These are phyloP conservation scores for Galaxias olidus DNA, from an alignment of 2,797 vertebrate genomes.

Conservation along the genomic window DNA sequence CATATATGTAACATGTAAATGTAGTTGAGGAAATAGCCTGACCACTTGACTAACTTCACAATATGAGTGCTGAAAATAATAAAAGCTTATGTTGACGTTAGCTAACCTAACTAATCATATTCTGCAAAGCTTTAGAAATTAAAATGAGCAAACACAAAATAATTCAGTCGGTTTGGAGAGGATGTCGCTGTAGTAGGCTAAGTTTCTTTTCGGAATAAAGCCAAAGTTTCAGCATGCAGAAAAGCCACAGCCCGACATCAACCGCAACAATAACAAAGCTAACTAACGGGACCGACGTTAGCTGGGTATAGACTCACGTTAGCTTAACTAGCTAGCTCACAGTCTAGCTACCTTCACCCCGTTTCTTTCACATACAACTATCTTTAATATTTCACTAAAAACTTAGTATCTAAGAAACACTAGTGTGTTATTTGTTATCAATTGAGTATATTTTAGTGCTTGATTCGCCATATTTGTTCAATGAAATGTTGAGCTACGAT, in stretches of 20 bases:
- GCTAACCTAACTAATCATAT: no score
- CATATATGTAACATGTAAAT: no score
- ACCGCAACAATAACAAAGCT: slow-evolving; percentile 80
- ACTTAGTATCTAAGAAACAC: slow-evolving; percentile 11
- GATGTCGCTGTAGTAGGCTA: no score
- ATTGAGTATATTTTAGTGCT: slow-evolving; percentile 16
- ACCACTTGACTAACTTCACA: no score
- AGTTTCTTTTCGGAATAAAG: no score
- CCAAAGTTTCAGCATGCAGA: slow-evolving; percentile 27
- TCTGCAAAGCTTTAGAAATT: no score
- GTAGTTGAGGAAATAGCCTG: no score
- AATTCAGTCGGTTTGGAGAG: no score
- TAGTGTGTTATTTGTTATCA: slow-evolving; percentile 20
- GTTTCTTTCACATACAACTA: slow-evolving; percentile 4
- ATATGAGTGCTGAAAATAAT: no score
- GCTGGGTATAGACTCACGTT: slow-evolving; percentile 16
- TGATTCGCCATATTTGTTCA: slow-evolving; percentile 53
- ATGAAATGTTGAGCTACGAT: slow-evolving; percentile 81
- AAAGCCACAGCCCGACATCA: slow-evolving; percentile 21
- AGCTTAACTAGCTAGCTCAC: slow-evolving; percentile 60
- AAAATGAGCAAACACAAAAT: no score
- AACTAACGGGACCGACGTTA: slow-evolving; percentile 43
- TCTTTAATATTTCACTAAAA: slow-evolving; percentile 8
- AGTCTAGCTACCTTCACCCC: slow-evolving; percentile 14
- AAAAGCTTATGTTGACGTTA: no score